These are phyloP conservation scores for Platorchestia sp. DNA, from an alignment of 1,140 invertebrate genomes.

Conservation along the genomic window DNA sequence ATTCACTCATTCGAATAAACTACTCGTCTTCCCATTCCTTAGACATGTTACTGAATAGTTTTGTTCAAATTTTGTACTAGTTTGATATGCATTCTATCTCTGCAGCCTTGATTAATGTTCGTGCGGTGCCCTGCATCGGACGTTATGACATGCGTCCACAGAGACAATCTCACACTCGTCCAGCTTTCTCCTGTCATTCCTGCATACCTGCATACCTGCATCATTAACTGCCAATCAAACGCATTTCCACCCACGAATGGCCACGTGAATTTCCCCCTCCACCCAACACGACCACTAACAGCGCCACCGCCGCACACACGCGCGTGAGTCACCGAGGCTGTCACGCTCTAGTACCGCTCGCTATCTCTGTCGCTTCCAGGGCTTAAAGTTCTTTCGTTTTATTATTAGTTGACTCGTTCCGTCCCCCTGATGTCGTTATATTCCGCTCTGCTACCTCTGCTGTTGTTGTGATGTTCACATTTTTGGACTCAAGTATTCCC, in stretches of 20 bases:
- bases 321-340: not conserved
- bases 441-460: not conserved
- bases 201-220: not conserved
- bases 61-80: not conserved
- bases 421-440: not conserved
- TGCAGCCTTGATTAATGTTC: not conserved
- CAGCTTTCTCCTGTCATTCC: not conserved
- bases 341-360: not conserved
- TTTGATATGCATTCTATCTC: not conserved
- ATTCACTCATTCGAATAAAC: no score
- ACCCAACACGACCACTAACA: no score
- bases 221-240: not conserved
- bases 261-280: no score
- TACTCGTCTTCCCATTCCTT: not conserved
- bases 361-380: not conserved
- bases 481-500: not conserved
- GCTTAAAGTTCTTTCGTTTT: not conserved
- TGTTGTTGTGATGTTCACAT: not conserved
- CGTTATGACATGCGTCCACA: not conserved
- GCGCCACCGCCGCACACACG: no score
- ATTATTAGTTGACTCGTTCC: not conserved
- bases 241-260: not conserved
- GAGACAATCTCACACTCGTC: not conserved
- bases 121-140: not conserved
- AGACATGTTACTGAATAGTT: not conserved